These are phyloP conservation scores for Shinisaurus crocodilurus DNA, from an alignment of 2,113 vertebrate genomes.

Conservation along the genomic window DNA sequence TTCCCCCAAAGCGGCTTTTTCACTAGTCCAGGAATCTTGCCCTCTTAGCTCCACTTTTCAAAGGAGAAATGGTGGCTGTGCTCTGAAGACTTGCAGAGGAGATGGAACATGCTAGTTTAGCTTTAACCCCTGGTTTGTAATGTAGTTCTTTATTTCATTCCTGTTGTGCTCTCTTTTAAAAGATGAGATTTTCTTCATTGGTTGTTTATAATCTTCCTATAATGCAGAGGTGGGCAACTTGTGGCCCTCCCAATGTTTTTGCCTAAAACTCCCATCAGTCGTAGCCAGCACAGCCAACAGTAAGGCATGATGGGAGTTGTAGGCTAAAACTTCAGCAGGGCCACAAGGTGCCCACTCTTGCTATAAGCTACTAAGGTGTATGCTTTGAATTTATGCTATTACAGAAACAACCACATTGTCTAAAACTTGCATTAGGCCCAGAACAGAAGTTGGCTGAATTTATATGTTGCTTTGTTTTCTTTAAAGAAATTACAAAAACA, in stretches of 20 bases:
- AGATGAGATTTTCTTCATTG: background rate
- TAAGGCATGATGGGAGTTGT: too few species aligned
- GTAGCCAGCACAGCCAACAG: too few species aligned
- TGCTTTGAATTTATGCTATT: background rate
- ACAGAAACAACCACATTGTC: background rate
- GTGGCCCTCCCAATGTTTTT: too few species aligned
- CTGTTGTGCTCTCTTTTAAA: background rate
- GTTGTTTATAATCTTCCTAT: background rate
- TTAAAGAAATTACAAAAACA: background rate
- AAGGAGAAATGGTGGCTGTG: background rate
- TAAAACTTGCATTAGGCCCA: background rate
- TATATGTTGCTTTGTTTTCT: background rate
- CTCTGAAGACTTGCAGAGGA: background rate
- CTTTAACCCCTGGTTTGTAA: background rate
- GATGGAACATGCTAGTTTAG: background rate
- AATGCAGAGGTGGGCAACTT: background rate
- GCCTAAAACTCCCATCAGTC: too few species aligned
- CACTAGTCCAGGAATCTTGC: background rate
- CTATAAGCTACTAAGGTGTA: too few species aligned
- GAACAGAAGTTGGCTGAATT: background rate
- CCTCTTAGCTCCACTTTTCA: background rate
- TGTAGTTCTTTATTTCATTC: background rate
- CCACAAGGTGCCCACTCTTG: too few species aligned
- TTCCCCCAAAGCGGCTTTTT: background rate
- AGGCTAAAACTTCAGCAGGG: too few species aligned